phyloP scores from a whole-genome alignment of 2,888 invertebrate species.

The Neocrepidodera transversa region DNA sequence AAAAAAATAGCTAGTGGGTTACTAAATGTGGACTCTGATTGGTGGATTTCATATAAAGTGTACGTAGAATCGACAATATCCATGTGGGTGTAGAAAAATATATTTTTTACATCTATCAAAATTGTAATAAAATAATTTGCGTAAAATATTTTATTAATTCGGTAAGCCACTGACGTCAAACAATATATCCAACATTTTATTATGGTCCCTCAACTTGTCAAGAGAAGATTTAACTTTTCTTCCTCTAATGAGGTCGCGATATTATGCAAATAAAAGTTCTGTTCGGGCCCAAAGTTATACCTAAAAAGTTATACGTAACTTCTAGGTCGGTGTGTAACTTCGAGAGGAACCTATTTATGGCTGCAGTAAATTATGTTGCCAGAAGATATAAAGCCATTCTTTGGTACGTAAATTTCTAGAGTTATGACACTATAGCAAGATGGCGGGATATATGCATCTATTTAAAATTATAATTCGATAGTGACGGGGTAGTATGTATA shows the following conservation, averaged over 20 bases:
- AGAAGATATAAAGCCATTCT: conserved; percentile 27
- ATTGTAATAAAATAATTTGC: too few species aligned
- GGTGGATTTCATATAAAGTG: too few species aligned
- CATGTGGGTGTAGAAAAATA: too few species aligned
- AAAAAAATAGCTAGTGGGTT: too few species aligned
- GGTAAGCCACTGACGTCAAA: too few species aligned
- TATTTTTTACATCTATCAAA: too few species aligned
- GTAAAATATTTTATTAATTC: too few species aligned
- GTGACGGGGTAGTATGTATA: neutral
- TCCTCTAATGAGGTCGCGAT: conserved; percentile 20
- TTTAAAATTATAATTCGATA: conserved; percentile 24
- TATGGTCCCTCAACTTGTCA: neutral
- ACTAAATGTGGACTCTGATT: too few species aligned
- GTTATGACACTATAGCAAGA: neutral
- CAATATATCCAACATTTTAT: conserved; percentile 5
- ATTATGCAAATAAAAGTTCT: conserved; percentile 31
- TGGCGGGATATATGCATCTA: conserved; percentile 7
- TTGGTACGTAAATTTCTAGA: conserved; percentile 18
- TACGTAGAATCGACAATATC: too few species aligned
- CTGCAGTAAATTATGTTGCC: conserved; percentile 29
- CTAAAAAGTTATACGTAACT: conserved; percentile 20
- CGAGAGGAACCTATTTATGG: conserved; percentile 34
- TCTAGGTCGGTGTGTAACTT: conserved; percentile 25
- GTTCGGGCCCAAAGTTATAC: conserved; percentile 21
- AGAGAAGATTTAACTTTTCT: neutral